phyloP scores from a whole-genome alignment of 2,888 invertebrate genomes.

The Sturmia bella region DNA sequence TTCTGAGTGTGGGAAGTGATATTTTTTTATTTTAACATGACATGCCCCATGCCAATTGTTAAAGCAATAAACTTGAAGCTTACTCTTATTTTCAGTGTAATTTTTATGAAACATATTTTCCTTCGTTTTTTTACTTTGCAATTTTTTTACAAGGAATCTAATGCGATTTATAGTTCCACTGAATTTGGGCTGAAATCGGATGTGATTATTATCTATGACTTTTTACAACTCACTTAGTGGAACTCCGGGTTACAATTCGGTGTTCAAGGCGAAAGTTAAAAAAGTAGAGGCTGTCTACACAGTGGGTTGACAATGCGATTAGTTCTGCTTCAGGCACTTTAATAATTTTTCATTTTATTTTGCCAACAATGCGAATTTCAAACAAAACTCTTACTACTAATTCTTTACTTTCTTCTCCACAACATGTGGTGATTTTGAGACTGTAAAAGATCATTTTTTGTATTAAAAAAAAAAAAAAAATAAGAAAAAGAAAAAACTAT shows the following conservation, averaged over 20 bases:
- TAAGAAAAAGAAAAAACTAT: conserved; percentile 40
- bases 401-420: conserved; percentile 41
- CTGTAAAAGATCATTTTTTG: not conserved
- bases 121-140: no score
- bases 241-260: no score
- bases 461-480: not conserved
- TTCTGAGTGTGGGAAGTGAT: conserved; percentile 66
- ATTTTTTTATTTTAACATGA: conserved; percentile 67
- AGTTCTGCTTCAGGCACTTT: conserved; percentile 50
- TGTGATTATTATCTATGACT: no score
- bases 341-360: conserved; percentile 12
- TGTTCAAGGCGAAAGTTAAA: no score
- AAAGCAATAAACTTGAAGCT: conserved; percentile 67
- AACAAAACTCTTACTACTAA: conserved; percentile 51
- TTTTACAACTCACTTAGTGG: conserved; percentile 45
- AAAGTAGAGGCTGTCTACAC: not conserved
- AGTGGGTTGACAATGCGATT: conserved; percentile 63
- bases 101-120: not conserved
- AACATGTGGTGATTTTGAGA: conserved; percentile 43
- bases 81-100: conserved; percentile 45
- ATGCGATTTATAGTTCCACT: no score
- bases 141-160: no score
- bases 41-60: conserved; percentile 68
- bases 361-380: conserved; percentile 31
- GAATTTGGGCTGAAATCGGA: no score